phyloP scores from a whole-genome alignment of 2,797 vertebrate genomes.

The Momotus momota region DNA sequence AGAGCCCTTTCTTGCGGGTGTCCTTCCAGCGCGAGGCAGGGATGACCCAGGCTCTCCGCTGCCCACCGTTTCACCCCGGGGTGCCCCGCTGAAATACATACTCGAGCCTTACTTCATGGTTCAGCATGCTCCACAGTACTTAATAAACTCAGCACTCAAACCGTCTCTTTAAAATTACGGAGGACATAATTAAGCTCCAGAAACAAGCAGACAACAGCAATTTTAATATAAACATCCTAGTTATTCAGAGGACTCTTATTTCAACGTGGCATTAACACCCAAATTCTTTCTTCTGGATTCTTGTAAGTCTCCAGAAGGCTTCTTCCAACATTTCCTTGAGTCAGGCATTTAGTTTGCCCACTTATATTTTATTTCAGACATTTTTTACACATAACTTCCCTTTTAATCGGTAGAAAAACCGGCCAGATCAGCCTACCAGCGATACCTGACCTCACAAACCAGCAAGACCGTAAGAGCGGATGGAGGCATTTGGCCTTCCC shows the following conservation, averaged over 20 bases:
- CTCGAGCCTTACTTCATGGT: constrained; percentile 41
- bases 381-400: constrained; percentile 8
- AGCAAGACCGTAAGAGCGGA: not conserved
- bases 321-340: constrained; percentile 30
- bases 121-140: constrained; percentile 8
- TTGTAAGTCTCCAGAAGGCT: not conserved
- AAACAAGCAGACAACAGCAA: constrained; percentile 31
- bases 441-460: constrained; percentile 47
- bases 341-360: not conserved
- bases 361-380: constrained; percentile 2
- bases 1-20: not conserved
- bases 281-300: constrained; percentile 40
- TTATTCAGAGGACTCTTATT: not conserved
- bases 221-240: constrained; percentile 43
- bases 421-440: constrained; percentile 19
- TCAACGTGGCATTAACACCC: not conserved
- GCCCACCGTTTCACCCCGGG: constrained; percentile 19
- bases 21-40: not conserved
- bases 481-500: constrained; percentile 62
- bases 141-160: constrained; percentile 42
- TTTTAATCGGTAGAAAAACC: constrained; percentile 26
- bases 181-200: constrained; percentile 8
- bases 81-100: constrained; percentile 23
- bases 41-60: constrained; percentile 32
- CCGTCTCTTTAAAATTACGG: constrained; percentile 9